Conservation (phyloP, 2,113 vertebrate genomes). For the Barbus barbus region DNA sequence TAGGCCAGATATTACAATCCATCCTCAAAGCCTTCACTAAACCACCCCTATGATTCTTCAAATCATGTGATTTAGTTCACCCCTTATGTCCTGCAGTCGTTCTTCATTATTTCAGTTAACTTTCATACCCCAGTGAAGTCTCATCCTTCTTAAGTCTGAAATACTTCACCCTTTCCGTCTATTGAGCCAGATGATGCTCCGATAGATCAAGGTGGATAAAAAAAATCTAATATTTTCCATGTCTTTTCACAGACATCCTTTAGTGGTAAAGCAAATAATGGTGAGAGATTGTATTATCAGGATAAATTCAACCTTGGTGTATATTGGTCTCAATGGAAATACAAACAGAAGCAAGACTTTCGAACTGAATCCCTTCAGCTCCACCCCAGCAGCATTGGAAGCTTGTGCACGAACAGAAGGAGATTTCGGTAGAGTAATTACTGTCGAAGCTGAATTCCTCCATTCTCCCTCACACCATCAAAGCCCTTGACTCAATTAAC, state of each 20-base stretch:
- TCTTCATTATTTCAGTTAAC: slow-evolving; percentile 8
- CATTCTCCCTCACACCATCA: slow-evolving; percentile 68
- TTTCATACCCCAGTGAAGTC: neutral
- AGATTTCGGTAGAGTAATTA: slow-evolving; percentile 67
- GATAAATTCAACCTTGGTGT: neutral
- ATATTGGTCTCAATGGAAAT: slow-evolving; percentile 2
- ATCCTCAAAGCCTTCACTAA: slow-evolving; percentile 17
- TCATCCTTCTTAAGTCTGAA: slow-evolving; percentile 21
- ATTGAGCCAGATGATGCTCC: neutral
- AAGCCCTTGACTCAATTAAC: slow-evolving; percentile 72
- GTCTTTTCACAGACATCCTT: neutral
- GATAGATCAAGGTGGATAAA: neutral
- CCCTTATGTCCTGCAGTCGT: neutral
- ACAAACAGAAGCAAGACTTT: slow-evolving; percentile 34
- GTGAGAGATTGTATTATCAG: neutral
- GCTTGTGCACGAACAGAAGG: slow-evolving; percentile 32
- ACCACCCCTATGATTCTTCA: neutral
- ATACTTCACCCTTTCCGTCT: neutral
- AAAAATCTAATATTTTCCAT: neutral
- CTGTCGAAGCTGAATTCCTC: slow-evolving; percentile 64
- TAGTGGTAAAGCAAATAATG: neutral
- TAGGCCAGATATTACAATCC: slow-evolving; percentile 21
- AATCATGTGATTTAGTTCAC: slow-evolving; percentile 7
- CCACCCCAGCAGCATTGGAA: slow-evolving; percentile 4
- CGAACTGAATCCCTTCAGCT: slow-evolving; percentile 29